A percentile compares a stretch with the other conserved stretches of the same genome.
These are phyloP conservation scores for Meandrina meandrites DNA, from an alignment of 92 coral and sea anemone species.

Conservation along the genomic window DNA sequence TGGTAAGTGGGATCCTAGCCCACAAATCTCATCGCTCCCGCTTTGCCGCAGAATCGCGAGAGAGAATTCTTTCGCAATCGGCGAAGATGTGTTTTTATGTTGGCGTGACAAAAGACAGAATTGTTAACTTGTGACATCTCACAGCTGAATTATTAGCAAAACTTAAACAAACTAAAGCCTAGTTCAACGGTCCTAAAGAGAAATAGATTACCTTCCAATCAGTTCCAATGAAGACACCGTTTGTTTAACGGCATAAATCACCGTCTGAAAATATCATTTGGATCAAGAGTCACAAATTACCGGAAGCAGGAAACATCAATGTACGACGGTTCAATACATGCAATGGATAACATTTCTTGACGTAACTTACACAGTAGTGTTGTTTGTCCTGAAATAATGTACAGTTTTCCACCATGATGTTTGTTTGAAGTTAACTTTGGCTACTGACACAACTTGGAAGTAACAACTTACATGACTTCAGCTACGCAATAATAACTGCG, in stretches of 20 bases:
- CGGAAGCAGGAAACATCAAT: not conserved
- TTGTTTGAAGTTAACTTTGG: not conserved
- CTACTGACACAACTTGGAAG: not conserved
- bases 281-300: not conserved
- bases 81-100: no score
- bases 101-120: not conserved
- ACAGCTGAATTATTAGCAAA: not conserved
- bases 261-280: slow-evolving; percentile 15
- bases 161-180: not conserved
- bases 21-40: no score
- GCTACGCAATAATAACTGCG: no score
- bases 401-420: slow-evolving; percentile 30
- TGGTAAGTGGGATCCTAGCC: no score
- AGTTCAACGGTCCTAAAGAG: not conserved
- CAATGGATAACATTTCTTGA: not conserved
- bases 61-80: no score
- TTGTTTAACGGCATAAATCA: slow-evolving; percentile 40
- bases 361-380: slow-evolving; percentile 36
- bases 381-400: slow-evolving; percentile 28
- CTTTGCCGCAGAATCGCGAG: no score
- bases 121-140: no score
- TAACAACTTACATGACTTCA: not conserved
- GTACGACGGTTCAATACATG: not conserved
- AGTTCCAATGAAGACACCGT: slow-evolving; percentile 34
- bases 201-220: slow-evolving; percentile 23